Evolutionary conservation across 1,140 invertebrate species (phyloP).

Genomic region (Agraylea sexmaculata): DNA sequence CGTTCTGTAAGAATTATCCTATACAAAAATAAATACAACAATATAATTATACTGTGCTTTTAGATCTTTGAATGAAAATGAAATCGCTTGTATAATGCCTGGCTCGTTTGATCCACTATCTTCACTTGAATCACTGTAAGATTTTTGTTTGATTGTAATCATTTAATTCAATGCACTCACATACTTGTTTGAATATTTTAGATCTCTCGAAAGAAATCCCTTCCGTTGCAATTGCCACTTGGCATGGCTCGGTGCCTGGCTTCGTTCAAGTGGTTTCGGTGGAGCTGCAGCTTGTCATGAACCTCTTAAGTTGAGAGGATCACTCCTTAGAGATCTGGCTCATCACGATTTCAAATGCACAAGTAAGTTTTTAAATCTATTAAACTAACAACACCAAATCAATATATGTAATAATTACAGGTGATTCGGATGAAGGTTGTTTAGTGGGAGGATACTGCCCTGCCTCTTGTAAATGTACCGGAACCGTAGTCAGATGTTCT

Average conservation of each 20-base stretch:
- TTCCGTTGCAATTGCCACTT: constrained; percentile 95
- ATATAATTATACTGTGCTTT: constrained; percentile 43
- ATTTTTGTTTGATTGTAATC: constrained; percentile 36
- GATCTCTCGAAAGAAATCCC: constrained; percentile 80
- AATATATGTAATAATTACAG: constrained; percentile 6
- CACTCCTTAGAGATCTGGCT: constrained; percentile 70
- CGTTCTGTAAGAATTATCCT: constrained; percentile 53
- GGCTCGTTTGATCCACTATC: constrained; percentile 83
- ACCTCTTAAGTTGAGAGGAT: constrained; percentile 67
- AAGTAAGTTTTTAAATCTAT: constrained; percentile 44
- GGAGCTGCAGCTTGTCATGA: constrained; percentile 62
- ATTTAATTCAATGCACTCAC: constrained; percentile 6
- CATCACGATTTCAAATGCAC: constrained; percentile 84
- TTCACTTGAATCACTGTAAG: constrained; percentile 79
- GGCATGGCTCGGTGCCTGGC: constrained; percentile 86
- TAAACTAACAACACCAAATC: background rate
- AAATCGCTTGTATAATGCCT: constrained; percentile 87
- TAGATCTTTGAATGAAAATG: constrained; percentile 81
- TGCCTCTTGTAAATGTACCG: constrained; percentile 81
- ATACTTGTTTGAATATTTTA: constrained; percentile 21
- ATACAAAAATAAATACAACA: background rate
- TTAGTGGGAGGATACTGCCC: constrained; percentile 87
- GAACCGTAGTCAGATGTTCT: constrained; percentile 90
- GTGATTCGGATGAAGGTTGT: constrained; percentile 57
- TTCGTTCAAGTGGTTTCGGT: constrained; percentile 63